Evolutionary conservation across 2,113 vertebrate genomes (phyloP), one percentile per base, ranked within the genome.

Genomic region (Oxyura jamaicensis): DNA sequence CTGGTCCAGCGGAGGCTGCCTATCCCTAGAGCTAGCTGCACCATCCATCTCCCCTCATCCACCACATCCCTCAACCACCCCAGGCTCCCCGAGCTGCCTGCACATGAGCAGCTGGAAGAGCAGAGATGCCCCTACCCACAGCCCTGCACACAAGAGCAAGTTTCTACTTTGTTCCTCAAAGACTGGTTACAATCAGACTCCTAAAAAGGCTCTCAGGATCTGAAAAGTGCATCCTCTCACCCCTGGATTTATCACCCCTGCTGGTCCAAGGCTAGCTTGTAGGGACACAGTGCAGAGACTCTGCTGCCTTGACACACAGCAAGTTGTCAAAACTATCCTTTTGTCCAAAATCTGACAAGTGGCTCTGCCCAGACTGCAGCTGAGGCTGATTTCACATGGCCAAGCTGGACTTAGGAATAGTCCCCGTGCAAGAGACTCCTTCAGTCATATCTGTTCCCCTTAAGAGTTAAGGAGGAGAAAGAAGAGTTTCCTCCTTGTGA

Each of bases 321-420:
- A 50, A 22, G n/a, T 59, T 75, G 35, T 35, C 41, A 21, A 88
- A 83, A 77, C 15, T 3, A 41, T 5, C 10, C 56, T 8, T 21
- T 85, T 33, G 35, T 41, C 31, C 46, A 48, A 88, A 50, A 39
- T 39, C 28, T 55, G 39, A 67, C 31, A 41, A 1, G 3, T 12
- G 56, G 21, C 31, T 81, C 63, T 35, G 13, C 26, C 20, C 36
- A 90, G 28, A 78, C 12, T 0, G 0, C 69, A 67, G 2, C 0
- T 25, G 59, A 62, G n/a, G 35, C 23, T 36, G 13, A 62, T 62
- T 62, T 62, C 59, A 36, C 36, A 39, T 39, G 36, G 36, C 36
- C 36, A 39, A 39, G 36, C 36, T 39, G 36, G 36, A 39, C 36
- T 39, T 39, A 39, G 36, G 36, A 39, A 39, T 39, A 39, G 36